Evolutionary conservation across 2,888 invertebrate species (phyloP), one percentile per base, ranked within the genome.

Genomic region (Rhabditoides inermis): DNA sequence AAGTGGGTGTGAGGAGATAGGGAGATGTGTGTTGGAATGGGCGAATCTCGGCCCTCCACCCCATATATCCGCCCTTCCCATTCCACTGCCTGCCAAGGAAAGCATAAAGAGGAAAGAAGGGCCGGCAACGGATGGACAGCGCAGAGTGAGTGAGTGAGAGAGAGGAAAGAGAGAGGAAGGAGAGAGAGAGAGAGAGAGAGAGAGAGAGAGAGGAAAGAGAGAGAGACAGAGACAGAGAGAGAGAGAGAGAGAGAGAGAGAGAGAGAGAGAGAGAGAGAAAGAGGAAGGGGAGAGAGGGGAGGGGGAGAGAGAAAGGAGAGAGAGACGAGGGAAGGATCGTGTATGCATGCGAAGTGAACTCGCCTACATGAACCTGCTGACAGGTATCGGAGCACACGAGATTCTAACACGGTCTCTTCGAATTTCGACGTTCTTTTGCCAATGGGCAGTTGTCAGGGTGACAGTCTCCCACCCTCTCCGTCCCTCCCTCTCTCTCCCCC

Each of bases 101-200:
- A 25, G 23, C 22, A 42, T 20, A 6, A 6, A 25, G 6, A 5
- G 26, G 26, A 42, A 22, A 7, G 6, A 26, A 6, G 7, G 26
- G 4, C 22, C 10, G 42, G 22, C 22, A 42, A 26, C 6, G n/a
- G 26, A 25, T 4, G 42, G 23, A n/a, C 12, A 26, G 26, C 6
- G 23, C 22, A 42, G 42, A 42, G 42, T 7, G 42, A 42, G 42
- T 22, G 42, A 25, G 42, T 22, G 42, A 42, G 42, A 42, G 42
- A 25, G 42, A 42, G 15, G 32, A 32, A 15, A 32, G 32, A 32
- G 15, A 32, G 15, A 32, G 15, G 32, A 32, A 32, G 15, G 15
- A 7, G 15, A 15, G 32, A 10, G 15, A 32, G 15, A 32, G 10
- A 15, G 15, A 15, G 15, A 15, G 15, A 15, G 15, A 32, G 7